phyloP scores from a whole-genome alignment of 2,113 vertebrate species.

The Chinchilla lanigera region DNA sequence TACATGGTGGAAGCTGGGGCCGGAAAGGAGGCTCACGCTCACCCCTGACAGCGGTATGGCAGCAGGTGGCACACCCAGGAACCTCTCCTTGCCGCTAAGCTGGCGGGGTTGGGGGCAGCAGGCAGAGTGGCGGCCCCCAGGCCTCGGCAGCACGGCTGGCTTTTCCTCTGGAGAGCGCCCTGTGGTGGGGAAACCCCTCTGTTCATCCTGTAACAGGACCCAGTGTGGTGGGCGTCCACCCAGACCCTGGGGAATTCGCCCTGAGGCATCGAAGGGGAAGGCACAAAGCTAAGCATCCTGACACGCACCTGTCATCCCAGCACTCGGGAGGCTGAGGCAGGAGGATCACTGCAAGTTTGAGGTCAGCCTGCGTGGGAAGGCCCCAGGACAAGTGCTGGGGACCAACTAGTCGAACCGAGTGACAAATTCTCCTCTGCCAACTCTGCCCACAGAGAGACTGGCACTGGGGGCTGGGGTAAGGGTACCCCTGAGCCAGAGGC shows the following conservation, averaged over 20 bases:
- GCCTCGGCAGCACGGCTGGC: neutral
- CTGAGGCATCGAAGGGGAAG: neutral
- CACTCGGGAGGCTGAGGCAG: neutral
- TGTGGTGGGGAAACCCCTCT: neutral
- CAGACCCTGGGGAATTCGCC: neutral
- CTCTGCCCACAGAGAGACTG: neutral
- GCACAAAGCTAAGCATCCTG: neutral
- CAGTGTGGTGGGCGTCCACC: neutral
- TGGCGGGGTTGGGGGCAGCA: neutral
- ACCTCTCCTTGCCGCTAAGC: neutral
- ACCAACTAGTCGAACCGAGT: accelerated
- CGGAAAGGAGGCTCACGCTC: accelerated
- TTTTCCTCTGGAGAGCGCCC: neutral
- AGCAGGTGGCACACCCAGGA: accelerated
- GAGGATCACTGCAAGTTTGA: neutral
- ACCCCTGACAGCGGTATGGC: neutral
- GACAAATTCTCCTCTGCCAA: accelerated
- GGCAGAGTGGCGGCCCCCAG: no score
- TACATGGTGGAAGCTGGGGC: no score
- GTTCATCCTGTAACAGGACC: neutral
- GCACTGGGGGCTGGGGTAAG: neutral
- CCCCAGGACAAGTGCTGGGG: neutral
- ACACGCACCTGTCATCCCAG: neutral
- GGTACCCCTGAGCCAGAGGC: neutral
- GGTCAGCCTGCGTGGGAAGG: neutral